phyloP scores from a whole-genome alignment of 2,113 vertebrate species.

The Datnioides undecimradiatus region DNA sequence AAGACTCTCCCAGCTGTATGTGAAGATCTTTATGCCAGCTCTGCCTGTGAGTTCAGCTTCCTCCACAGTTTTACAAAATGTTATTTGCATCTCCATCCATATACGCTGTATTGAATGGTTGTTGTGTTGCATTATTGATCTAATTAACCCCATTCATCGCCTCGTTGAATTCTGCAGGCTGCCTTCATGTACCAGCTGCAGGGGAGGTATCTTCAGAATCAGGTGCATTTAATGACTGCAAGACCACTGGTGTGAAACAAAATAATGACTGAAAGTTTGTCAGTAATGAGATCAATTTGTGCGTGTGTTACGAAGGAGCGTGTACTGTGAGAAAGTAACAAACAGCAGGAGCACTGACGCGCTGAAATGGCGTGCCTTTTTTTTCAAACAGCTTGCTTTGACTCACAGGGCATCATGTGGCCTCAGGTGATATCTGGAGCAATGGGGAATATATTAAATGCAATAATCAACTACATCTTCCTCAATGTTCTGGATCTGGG shows the following conservation, averaged over 20 bases:
- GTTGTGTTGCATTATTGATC: constrained; percentile 46
- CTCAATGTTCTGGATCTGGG: constrained; percentile 87
- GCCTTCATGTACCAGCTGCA: constrained; percentile 92
- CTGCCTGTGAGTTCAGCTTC: constrained; percentile 89
- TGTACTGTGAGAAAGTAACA: constrained; percentile 6
- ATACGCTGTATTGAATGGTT: constrained; percentile 7
- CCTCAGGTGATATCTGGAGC: constrained; percentile 89
- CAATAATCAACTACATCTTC: constrained; percentile 88
- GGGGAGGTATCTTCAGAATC: constrained; percentile 90
- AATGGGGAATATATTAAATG: constrained; percentile 89
- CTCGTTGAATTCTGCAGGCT: constrained; percentile 81
- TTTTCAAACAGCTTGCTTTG: constrained; percentile 38
- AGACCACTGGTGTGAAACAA: constrained; percentile 18
- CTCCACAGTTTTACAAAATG: constrained; percentile 9
- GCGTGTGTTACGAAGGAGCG: neutral
- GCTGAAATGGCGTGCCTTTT: neutral
- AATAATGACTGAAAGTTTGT: constrained; percentile 18
- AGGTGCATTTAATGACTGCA: constrained; percentile 82
- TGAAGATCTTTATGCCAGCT: constrained; percentile 92
- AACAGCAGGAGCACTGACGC: constrained; percentile 16
- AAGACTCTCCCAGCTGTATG: constrained; percentile 92
- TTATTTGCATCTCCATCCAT: constrained; percentile 14
- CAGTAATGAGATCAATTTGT: constrained; percentile 13
- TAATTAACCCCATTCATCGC: constrained; percentile 52
- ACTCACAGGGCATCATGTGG: constrained; percentile 89